Percentiles rank a stretch among this genome's conserved stretches.
These are phyloP conservation scores for Drosophila ercepeae DNA, from an alignment of 1,140 invertebrate genomes.

Conservation along the genomic window DNA sequence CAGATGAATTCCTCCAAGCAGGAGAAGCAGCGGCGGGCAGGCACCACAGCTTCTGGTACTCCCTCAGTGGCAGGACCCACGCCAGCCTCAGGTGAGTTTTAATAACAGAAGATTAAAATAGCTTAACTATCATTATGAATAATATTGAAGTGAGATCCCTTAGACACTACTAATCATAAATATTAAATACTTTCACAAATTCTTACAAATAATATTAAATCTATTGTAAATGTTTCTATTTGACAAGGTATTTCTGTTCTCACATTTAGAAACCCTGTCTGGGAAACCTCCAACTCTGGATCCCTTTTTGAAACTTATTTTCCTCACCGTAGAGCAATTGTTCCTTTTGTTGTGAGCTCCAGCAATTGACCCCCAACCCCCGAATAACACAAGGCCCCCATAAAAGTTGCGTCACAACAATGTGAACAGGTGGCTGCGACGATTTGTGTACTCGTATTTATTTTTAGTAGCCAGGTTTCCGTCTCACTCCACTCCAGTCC, in stretches of 20 bases:
- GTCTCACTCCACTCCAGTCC: slow-evolving; percentile 22
- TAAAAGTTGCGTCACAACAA: slow-evolving; percentile 75
- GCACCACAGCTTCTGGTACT: slow-evolving; percentile 3
- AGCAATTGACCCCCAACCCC: background rate
- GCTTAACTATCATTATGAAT: no score
- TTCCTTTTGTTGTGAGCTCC: slow-evolving; percentile 10
- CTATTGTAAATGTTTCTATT: no score
- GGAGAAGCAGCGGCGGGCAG: slow-evolving; percentile 65
- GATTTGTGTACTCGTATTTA: slow-evolving; percentile 81
- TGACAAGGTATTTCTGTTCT: background rate
- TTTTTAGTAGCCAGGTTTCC: slow-evolving; percentile 68
- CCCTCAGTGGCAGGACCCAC: slow-evolving; percentile 19
- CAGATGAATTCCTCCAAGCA: slow-evolving; percentile 82
- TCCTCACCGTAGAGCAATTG: no score
- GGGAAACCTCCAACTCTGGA: no score
- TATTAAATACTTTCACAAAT: no score
- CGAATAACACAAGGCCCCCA: background rate
- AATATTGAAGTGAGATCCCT: no score
- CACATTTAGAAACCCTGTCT: slow-evolving; percentile 6
- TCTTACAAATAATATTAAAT: no score
- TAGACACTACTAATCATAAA: no score
- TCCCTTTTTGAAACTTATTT: slow-evolving; percentile 3
- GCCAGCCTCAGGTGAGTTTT: slow-evolving; percentile 59
- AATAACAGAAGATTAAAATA: no score
- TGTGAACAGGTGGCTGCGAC: slow-evolving; percentile 80